phyloP scores from a whole-genome alignment of 2,113 vertebrate species.

The Tretioscincus oriximinensis region DNA sequence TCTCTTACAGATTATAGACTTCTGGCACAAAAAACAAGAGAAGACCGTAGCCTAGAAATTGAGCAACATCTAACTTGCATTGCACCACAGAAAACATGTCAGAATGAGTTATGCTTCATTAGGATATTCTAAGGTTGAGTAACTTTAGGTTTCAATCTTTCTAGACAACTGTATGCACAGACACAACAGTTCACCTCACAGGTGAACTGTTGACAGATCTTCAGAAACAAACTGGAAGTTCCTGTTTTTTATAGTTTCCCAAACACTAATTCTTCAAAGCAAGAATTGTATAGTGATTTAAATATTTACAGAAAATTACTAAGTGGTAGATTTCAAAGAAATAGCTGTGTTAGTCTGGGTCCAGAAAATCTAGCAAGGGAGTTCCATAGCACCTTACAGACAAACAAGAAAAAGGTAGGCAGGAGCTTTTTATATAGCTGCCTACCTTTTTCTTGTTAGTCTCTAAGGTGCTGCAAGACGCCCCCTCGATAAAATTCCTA shows the following conservation, averaged over 20 bases:
- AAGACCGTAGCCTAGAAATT: constrained; percentile 6
- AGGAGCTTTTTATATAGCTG: too few species aligned
- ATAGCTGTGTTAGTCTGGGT: too few species aligned
- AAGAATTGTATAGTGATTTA: too few species aligned
- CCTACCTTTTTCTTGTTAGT: too few species aligned
- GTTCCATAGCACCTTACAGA: too few species aligned
- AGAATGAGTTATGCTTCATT: constrained; percentile 30
- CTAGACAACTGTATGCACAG: constrained; percentile 15
- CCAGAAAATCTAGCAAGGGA: too few species aligned
- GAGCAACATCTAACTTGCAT: not conserved
- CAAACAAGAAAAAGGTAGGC: too few species aligned
- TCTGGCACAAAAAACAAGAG: constrained; percentile 11
- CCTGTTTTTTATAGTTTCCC: constrained; percentile 18
- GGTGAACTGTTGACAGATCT: not conserved
- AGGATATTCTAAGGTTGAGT: constrained; percentile 14
- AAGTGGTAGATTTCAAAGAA: too few species aligned
- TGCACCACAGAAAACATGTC: not conserved
- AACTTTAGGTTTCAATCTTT: constrained; percentile 20
- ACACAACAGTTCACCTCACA: not conserved
- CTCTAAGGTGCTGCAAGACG: too few species aligned
- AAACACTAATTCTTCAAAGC: not conserved
- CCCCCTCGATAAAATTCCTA: too few species aligned
- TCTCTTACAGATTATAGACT: constrained; percentile 7
- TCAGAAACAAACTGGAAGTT: not conserved
- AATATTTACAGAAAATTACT: too few species aligned